These are phyloP conservation scores for Microplitis demolitor DNA, from an alignment of 1,140 invertebrate species.

Conservation along the genomic window DNA sequence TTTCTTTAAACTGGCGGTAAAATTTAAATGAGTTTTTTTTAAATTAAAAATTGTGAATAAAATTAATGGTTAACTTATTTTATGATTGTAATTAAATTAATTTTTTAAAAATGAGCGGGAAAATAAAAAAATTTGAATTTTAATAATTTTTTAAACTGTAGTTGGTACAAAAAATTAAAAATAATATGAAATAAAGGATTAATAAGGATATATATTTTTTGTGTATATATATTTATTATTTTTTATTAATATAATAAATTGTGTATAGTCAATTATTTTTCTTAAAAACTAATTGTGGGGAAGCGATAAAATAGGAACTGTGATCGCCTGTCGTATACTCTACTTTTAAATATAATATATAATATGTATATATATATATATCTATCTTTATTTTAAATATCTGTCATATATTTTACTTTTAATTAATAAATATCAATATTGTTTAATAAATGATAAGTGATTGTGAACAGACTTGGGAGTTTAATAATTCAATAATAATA, in stretches of 20 bases:
- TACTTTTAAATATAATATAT: not conserved
- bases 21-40: no score
- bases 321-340: slow-evolving; percentile 47
- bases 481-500: slow-evolving; percentile 22
- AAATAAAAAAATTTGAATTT: no score
- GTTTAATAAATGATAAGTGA: no score
- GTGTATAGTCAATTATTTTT: slow-evolving; percentile 14
- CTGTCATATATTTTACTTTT: not conserved
- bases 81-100: no score
- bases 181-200: not conserved
- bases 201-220: not conserved
- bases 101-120: no score
- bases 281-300: slow-evolving; percentile 23
- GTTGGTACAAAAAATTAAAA: not conserved
- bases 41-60: no score
- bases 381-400: not conserved
- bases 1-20: no score
- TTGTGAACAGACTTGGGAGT: not conserved
- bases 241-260: slow-evolving; percentile 11
- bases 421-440: not conserved
- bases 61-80: no score
- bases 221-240: slow-evolving; percentile 5
- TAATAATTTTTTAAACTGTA: no score
- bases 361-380: not conserved
- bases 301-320: slow-evolving; percentile 50